Evolutionary conservation across 2,113 vertebrate genomes (phyloP), one percentile per base, ranked within the genome.

Genomic region (Cynoglossus semilaevis): DNA sequence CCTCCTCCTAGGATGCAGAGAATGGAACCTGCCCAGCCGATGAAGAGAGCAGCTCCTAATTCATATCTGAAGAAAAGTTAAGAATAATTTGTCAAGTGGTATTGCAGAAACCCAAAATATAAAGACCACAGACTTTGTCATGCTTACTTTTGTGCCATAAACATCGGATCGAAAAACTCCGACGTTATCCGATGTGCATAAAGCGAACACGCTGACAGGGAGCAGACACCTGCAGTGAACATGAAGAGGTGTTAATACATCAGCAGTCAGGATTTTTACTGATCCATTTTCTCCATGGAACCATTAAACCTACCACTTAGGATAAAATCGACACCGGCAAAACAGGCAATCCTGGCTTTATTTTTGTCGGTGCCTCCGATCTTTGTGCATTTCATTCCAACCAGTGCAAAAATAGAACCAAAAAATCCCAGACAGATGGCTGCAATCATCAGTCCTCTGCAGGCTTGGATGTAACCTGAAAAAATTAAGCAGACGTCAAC

Each of bases 371-470:
- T 91, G 67, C 96, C 97, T 83, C 96, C 97, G 0, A 99, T 89
- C 86, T 94, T 97, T 52, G 96, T 98, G 72, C 97, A 99, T 76
- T 97, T 98, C 96, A 99, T 98, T 50, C 97, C 97, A 71, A 98
- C 70, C 35, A 98, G 92, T 14, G 93, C 91, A 66, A 92, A 93
- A 58, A 93, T 40, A 0, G 92, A 88, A 2, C 91, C 96, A 0
- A 98, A 96, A 71, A 97, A 98, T 0, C 96, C 97, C 69, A 98
- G 88, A 71, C 92, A 94, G 81, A 99, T 83, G 0, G 96, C 92
- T 0, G 93, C 82, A 36, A 98, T 97, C 96, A 98, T 99, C 60
- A 99, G 76, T 45, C 93, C 97, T 81, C 97, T 88, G 76, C 96
- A 99, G 1, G 94, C 95, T 72, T 98, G 96, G 79, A 98, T 94